These are phyloP conservation scores for Nicator chloris DNA, from an alignment of 2,113 vertebrate species.

Conservation along the genomic window DNA sequence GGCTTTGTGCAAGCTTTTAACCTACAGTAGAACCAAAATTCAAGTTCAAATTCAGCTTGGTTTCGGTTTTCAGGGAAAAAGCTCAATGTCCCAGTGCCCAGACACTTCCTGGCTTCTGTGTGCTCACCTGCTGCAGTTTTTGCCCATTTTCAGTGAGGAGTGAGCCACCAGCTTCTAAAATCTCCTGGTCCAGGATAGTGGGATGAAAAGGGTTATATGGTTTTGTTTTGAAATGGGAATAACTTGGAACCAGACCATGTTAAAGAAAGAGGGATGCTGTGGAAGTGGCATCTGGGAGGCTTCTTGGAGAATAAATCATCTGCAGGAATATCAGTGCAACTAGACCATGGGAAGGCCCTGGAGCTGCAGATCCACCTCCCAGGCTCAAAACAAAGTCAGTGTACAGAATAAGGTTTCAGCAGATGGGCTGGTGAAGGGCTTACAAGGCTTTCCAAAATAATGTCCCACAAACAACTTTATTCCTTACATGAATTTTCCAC, in stretches of 20 bases:
- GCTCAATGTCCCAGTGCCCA: rapidly evolving
- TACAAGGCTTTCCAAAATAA: neutral
- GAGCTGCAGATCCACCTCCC: neutral
- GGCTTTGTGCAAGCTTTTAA: neutral
- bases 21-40: neutral
- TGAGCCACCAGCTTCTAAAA: neutral
- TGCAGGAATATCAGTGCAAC: neutral
- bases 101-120: neutral
- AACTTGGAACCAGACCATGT: neutral
- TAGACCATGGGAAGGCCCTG: neutral
- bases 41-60: neutral
- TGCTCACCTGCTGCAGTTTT: neutral
- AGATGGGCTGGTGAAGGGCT: neutral
- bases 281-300: neutral
- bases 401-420: neutral
- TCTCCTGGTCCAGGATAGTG: neutral
- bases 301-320: neutral
- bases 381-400: neutral
- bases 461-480: neutral
- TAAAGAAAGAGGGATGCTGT: neutral
- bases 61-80: neutral
- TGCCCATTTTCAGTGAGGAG: neutral
- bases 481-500: neutral
- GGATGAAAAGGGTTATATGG: rapidly evolving
- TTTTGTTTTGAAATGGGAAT: neutral